A percentile compares a stretch with the other conserved stretches of the same genome.
Conservation (phyloP, 2,113 vertebrate genomes). For the Phyllostomus hastatus region DNA sequence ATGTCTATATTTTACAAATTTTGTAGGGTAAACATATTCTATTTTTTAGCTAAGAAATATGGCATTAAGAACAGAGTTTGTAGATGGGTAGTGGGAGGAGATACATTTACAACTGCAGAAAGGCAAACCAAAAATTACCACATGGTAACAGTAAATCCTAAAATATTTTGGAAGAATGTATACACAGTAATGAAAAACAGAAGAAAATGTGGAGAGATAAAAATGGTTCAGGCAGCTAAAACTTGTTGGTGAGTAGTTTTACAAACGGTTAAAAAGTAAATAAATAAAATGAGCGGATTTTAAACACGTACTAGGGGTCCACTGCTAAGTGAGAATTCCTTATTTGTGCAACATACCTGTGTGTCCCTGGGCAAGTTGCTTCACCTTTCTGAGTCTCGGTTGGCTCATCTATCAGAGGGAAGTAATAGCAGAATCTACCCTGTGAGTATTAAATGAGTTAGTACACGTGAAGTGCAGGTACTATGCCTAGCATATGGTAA, state of each 20-base stretch:
- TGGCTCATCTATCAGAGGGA: not conserved
- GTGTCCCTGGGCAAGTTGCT: not conserved
- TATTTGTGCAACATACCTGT: not conserved
- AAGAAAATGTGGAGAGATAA: slow-evolving; percentile 18
- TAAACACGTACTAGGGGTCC: not conserved
- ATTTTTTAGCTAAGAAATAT: slow-evolving; percentile 34
- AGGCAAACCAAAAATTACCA: slow-evolving; percentile 24
- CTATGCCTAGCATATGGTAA: not conserved
- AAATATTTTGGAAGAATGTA: slow-evolving; percentile 39
- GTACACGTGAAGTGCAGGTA: not conserved
- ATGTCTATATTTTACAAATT: slow-evolving; percentile 19
- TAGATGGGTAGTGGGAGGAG: not conserved
- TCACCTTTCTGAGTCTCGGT: not conserved
- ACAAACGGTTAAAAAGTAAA: not conserved
- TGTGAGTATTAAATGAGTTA: not conserved
- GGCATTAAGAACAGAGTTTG: not conserved
- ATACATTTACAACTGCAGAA: slow-evolving; percentile 7
- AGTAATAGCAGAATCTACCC: not conserved
- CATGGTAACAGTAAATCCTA: not conserved
- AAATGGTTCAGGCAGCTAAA: slow-evolving; percentile 8
- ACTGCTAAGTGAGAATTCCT: not conserved
- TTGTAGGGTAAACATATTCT: not conserved
- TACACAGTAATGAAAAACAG: not conserved
- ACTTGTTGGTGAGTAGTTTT: not conserved
- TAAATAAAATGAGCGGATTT: not conserved